Base-by-base conservation (phyloP, 2,797 vertebrate genomes). In the Sebastes iracundus region DNA sequence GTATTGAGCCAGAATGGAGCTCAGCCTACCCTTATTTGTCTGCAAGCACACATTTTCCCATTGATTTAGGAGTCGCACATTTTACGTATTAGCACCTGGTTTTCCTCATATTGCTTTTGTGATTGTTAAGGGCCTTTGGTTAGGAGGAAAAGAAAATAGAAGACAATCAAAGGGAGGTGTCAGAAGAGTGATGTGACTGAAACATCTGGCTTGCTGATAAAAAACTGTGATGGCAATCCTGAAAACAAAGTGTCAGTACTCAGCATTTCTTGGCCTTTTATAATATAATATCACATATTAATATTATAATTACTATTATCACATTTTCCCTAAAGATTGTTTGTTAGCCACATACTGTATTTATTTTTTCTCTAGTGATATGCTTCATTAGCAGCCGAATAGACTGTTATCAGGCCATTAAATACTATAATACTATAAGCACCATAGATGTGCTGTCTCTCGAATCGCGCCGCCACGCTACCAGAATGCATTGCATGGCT, bases 11-110 rank as follows among this genome's bases (percentile, higher is more conserved):
- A 25, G 28, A 86, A 71, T 84, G 56, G 64, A 79, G 58, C 53
- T 85, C 69, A 74, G 78, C 18, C 80, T 68, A 61, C 38, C 42
- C 67, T 82, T 80, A 83, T 91, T 90, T 87, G 62, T 83, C 68
- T 85, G 38, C 68, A 68, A 72, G 35, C 25, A 72, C 20, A 83
- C 76, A 77, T 81, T 89, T 83, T 72, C 64, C 61, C 35, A 76
- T 63, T 78, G 77, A 81, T 75, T 83, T 78, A 68, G 71, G 77
- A 85, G 67, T 80, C 38, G 66, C 23, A 16, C 28, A 64, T 77
- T 83, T 53, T 75, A 72, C 72, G 71, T 85, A 88, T 88, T 85
- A 89, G 65, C 9, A 8, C 23, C 56, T 83, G 23, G 25, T 82
- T 85, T 59, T 49, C 58, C 53, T 84, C 14, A 77, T 82, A 79